Evolutionary conservation across 2,888 invertebrate species (phyloP).

Genomic region (Choristoneura rosaceana): DNA sequence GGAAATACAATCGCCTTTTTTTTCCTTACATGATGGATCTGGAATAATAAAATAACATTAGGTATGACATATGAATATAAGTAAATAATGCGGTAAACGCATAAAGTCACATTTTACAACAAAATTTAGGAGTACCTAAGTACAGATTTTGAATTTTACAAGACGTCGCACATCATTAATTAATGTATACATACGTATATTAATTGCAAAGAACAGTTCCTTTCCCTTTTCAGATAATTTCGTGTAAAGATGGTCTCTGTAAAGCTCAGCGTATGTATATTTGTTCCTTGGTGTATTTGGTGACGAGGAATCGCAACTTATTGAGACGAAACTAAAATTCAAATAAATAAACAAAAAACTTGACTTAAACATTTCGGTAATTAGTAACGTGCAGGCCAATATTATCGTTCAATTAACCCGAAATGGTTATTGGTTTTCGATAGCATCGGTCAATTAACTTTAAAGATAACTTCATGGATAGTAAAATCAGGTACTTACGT

Average conservation of each 20-base stretch:
- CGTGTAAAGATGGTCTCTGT: constrained; percentile 30
- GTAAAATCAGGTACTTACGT: constrained; percentile 4
- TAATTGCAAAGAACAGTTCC: constrained; percentile 32
- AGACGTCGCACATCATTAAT: not conserved
- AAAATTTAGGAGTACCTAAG: not conserved
- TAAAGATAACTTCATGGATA: not conserved
- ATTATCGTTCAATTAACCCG: not conserved
- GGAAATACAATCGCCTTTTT: constrained; percentile 62
- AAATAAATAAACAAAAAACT: not conserved
- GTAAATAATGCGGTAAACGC: not conserved
- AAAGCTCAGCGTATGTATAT: constrained; percentile 19
- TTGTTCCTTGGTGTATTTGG: not conserved
- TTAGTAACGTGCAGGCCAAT: not conserved
- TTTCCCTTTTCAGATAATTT: constrained; percentile 21
- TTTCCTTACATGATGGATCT: constrained; percentile 63
- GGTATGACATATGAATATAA: not conserved
- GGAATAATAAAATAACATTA: constrained; percentile 23
- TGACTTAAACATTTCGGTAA: not conserved
- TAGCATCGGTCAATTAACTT: constrained; percentile 7
- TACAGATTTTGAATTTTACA: not conserved
- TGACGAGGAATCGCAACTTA: not conserved
- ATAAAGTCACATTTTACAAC: not conserved
- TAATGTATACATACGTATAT: constrained; percentile 25
- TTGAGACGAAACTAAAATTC: not conserved
- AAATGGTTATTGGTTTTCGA: constrained; percentile 2